Percentiles rank a stretch among this genome's conserved stretches.
phyloP scores from a whole-genome alignment of 2,888 invertebrate species.

The Aleiodes alternator region DNA sequence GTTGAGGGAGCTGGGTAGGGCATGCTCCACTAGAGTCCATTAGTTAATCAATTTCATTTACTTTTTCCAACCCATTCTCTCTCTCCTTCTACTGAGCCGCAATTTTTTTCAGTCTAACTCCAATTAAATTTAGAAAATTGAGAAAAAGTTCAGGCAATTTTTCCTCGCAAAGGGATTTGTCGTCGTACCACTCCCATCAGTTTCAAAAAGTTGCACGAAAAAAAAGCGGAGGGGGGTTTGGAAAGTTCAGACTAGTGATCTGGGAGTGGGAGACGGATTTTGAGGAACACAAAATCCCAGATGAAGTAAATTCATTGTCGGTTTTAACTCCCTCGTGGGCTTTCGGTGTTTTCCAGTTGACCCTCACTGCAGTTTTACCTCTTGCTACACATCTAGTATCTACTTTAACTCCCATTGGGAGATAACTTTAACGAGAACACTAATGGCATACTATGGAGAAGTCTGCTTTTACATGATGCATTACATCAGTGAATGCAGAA shows the following conservation, averaged over 20 bases:
- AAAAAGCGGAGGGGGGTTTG: no score
- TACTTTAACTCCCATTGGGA: slow-evolving; percentile 13
- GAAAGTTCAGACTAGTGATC: slow-evolving; percentile 21
- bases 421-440: slow-evolving; percentile 24
- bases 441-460: background rate
- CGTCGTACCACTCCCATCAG: background rate
- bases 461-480: slow-evolving; percentile 19
- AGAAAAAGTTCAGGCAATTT: background rate
- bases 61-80: no score
- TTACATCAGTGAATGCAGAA: background rate
- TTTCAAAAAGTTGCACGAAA: background rate
- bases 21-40: background rate
- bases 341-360: slow-evolving; percentile 35
- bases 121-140: no score
- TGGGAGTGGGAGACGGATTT: background rate
- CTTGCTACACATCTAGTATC: background rate
- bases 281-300: slow-evolving; percentile 11
- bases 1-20: background rate
- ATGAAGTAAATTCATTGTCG: slow-evolving; percentile 26
- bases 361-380: slow-evolving; percentile 18
- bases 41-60: slow-evolving; percentile 3
- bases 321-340: slow-evolving; percentile 27
- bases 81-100: no score
- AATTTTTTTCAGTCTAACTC: no score
- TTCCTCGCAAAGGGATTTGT: background rate